phyloP scores from a whole-genome alignment of 2,797 vertebrate species.

The Hippocampus kuda region DNA sequence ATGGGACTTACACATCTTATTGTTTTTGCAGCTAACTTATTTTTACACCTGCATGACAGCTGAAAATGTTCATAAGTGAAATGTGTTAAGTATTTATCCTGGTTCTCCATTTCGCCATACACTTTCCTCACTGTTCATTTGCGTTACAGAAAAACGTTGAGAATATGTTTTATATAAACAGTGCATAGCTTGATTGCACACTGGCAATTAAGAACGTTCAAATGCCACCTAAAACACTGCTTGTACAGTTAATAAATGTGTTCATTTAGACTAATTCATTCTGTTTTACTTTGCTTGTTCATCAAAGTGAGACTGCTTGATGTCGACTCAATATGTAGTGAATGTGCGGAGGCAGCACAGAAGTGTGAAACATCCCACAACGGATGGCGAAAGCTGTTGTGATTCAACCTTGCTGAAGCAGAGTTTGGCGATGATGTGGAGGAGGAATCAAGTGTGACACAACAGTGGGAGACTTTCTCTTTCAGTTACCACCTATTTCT shows the following conservation, averaged over 20 bases:
- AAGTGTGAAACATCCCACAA: conserved; percentile 25
- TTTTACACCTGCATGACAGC: neutral
- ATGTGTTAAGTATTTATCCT: too few species aligned
- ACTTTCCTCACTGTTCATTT: too few species aligned
- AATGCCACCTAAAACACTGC: neutral
- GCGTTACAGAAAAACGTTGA: too few species aligned
- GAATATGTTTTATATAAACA: too few species aligned
- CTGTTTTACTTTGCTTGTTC: neutral
- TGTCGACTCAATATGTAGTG: neutral
- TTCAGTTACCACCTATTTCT: conserved; percentile 37
- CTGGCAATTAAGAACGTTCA: neutral
- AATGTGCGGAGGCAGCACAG: conserved; percentile 11
- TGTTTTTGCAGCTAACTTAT: neutral
- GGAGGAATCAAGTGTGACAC: conserved; percentile 62
- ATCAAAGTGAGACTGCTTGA: neutral
- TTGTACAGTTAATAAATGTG: neutral
- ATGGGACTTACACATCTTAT: neutral
- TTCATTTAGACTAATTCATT: neutral
- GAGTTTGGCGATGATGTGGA: conserved; percentile 51
- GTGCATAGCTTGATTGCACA: neutral
- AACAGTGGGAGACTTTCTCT: conserved; percentile 47
- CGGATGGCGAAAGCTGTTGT: conserved; percentile 41
- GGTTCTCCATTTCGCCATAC: too few species aligned
- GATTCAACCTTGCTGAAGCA: conserved; percentile 46
- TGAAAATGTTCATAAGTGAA: neutral